Percentiles rank a stretch among this genome's conserved stretches.
Evolutionary conservation across 2,113 vertebrate genomes (phyloP).

Genomic region (Cebidichthys violaceus): DNA sequence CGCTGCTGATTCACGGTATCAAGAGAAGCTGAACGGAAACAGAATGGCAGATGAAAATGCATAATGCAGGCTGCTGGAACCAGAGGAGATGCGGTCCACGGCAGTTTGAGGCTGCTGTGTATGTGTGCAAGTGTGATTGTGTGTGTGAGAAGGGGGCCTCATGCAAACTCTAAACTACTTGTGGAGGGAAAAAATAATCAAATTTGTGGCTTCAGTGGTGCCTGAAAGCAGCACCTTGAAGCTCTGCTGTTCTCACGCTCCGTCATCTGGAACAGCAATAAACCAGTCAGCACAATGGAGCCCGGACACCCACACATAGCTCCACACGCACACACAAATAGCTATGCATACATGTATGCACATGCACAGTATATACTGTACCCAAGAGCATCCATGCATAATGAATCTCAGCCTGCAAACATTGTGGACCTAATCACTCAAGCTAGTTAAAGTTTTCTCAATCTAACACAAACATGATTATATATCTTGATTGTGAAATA

Average conservation of each 20-base stretch:
- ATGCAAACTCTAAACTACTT: slow-evolving; percentile 69
- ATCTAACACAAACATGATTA: slow-evolving; percentile 21
- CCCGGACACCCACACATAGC: slow-evolving; percentile 28
- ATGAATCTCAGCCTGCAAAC: slow-evolving; percentile 14
- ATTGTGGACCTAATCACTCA: slow-evolving; percentile 16
- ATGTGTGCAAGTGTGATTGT: slow-evolving; percentile 2
- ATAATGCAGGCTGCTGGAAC: slow-evolving; percentile 53
- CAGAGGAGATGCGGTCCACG: slow-evolving; percentile 26
- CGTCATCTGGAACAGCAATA: slow-evolving; percentile 75
- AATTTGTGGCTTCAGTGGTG: slow-evolving; percentile 80
- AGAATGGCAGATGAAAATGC: slow-evolving; percentile 63
- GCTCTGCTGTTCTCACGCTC: slow-evolving; percentile 75
- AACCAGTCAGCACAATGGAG: slow-evolving; percentile 71
- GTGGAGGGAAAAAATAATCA: slow-evolving; percentile 72
- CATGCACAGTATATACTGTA: slow-evolving; percentile 7
- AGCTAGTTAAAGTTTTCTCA: slow-evolving; percentile 1
- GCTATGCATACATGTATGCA: slow-evolving; percentile 14
- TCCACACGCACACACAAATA: slow-evolving; percentile 22
- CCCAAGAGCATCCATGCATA: slow-evolving; percentile 6
- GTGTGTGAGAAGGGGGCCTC: neutral
- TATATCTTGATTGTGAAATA: neutral
- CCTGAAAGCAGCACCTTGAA: slow-evolving; percentile 78
- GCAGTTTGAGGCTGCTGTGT: slow-evolving; percentile 20
- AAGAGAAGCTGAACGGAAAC: slow-evolving; percentile 41
- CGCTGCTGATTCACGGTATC: slow-evolving; percentile 46